Conservation (phyloP, 2,113 vertebrate species). For the Spermophilus dauricus region DNA sequence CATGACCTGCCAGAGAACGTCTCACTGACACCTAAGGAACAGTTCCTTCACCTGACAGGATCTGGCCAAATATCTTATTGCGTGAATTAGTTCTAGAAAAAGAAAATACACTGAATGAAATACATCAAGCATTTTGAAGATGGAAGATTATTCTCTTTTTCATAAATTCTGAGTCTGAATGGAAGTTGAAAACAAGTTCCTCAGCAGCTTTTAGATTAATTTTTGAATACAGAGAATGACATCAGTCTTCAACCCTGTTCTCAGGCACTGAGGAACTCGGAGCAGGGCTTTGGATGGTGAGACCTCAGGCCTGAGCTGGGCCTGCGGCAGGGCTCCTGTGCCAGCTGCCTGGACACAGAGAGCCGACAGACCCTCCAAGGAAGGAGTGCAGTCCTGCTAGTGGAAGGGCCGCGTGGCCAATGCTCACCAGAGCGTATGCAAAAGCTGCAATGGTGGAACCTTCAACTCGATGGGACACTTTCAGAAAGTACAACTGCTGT, state of each 20-base stretch:
- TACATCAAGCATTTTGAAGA: background rate
- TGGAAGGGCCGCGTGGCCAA: background rate
- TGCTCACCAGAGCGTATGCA: background rate
- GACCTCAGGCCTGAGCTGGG: background rate
- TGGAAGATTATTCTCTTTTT: background rate
- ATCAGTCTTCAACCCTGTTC: background rate
- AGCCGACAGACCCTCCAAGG: background rate
- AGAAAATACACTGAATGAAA: background rate
- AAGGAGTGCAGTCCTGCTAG: background rate
- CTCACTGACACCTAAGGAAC: background rate
- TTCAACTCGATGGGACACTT: background rate
- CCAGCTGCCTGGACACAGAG: background rate
- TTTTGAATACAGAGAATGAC: slow-evolving; percentile 5
- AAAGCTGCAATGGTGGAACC: background rate
- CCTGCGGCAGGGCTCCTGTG: background rate
- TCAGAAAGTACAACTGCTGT: background rate
- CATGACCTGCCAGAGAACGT: background rate
- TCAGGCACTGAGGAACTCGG: background rate
- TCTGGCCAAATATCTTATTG: background rate
- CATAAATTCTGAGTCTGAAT: background rate
- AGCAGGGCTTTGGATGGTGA: background rate
- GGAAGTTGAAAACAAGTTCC: background rate
- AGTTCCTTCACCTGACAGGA: background rate
- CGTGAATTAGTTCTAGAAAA: slow-evolving; percentile 7
- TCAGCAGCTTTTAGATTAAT: slow-evolving; percentile 16